Base-by-base conservation (phyloP, 2,888 invertebrate genomes). In the Allygus modestus region DNA sequence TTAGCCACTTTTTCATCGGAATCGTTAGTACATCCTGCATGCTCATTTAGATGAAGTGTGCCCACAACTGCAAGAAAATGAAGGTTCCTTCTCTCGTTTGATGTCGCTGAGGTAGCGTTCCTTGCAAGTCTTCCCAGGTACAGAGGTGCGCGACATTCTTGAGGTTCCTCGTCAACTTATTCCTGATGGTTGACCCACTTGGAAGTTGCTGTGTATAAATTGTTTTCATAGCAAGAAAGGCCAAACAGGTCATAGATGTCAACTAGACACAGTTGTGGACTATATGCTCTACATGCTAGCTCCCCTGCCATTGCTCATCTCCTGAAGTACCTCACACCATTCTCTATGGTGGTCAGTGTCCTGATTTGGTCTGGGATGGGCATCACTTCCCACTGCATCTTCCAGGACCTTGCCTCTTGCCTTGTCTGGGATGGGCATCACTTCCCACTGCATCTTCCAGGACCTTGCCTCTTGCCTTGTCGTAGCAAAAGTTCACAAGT, bases 201-300 rank as follows among this genome's bases (percentile, higher is more conserved):
- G 99, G 99, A 41, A 99, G 99, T 91, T 99, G 99, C 91, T 99
- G 98, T 91, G 98, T 99, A 12, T 99, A 99, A 91, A 94, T 98
- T 86, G 96, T 98, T 12, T 99, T 99, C 90, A 96, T 99, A 26
- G 94, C 98, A 0, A 95, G 94, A 87, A 98, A 97, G 90, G 89
- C 97, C 4, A 94, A 96, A 89, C 95, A 96, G 92, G 96, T 97
- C 0, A 92, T 95, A 2, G 94, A 95, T 88, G 90, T 90, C 86
- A 92, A 93, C 88, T 93, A 61, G 90, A 85, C 0, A 84, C 86
- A 1, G 82, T 88, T 7, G 71, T 88, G 75, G 91, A 92, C 86
- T 77, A 91, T 0, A 89, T 94, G 82, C 88, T 92, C 31, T 95
- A 94, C 90, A 95, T 95, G 95, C 92, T 93, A 0, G 90, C 92